A percentile compares a stretch with the other conserved stretches of the same genome.
phyloP scores from a whole-genome alignment of 2,888 invertebrate species.

The Caenorhabditis parvicauda region DNA sequence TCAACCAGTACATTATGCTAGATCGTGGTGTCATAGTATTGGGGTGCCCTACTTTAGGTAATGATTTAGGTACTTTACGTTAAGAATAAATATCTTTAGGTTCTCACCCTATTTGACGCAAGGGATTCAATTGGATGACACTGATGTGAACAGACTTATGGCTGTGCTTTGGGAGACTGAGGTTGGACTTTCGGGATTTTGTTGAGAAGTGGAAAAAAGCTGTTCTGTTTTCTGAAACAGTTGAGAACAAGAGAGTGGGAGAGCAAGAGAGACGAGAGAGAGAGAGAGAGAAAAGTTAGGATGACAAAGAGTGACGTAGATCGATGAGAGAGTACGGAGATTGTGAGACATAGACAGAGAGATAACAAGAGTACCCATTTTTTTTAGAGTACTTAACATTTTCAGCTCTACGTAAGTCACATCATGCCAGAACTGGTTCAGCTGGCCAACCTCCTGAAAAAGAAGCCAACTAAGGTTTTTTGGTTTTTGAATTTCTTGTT shows the following conservation, averaged over 20 bases:
- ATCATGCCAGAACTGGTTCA: neutral
- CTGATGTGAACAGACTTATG: slow-evolving; percentile 25
- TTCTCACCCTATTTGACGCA: slow-evolving; percentile 27
- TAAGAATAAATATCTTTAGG: slow-evolving; percentile 2
- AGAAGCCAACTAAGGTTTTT: neutral
- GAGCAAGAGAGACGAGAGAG: too few relatives aligned
- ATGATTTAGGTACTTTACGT: neutral
- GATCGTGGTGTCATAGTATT: slow-evolving; percentile 37
- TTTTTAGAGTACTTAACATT: too few relatives aligned
- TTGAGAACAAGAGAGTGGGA: too few relatives aligned
- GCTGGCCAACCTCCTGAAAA: neutral
- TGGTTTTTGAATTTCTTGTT: too few relatives aligned
- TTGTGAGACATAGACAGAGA: too few relatives aligned
- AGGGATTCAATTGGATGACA: slow-evolving; percentile 25
- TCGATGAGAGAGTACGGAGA: too few relatives aligned
- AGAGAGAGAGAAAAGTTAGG: too few relatives aligned
- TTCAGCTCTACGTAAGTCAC: neutral
- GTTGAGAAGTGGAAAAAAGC: too few relatives aligned
- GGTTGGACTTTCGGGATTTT: neutral
- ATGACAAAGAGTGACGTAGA: too few relatives aligned
- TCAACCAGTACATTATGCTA: slow-evolving; percentile 32
- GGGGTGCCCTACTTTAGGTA: slow-evolving; percentile 31
- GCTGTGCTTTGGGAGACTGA: slow-evolving; percentile 35
- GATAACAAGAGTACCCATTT: too few relatives aligned
- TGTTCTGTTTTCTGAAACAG: too few relatives aligned